Conservation (phyloP, 2,113 vertebrate species). For the Hemiscyllium ocellatum region DNA sequence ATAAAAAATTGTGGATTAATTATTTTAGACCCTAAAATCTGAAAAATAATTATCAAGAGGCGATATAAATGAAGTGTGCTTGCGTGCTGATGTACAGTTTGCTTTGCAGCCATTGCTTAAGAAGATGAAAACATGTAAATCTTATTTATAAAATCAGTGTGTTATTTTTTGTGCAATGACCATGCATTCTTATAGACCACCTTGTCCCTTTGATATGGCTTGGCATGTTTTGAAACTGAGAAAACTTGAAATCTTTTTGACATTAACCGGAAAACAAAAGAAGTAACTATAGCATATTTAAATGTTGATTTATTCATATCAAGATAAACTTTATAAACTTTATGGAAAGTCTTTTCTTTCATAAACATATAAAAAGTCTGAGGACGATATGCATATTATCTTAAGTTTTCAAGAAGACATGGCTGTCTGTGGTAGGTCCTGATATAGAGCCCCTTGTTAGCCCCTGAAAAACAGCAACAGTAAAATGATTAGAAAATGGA, state of each 20-base stretch:
- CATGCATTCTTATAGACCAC: neutral
- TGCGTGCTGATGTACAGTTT: neutral
- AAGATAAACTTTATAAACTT: neutral
- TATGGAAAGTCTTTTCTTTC: neutral
- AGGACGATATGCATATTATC: neutral
- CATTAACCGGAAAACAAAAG: neutral
- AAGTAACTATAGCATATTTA: neutral
- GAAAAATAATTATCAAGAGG: neutral
- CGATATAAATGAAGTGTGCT: neutral
- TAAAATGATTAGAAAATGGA: slow-evolving; percentile 32
- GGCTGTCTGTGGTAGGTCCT: slow-evolving; percentile 29
- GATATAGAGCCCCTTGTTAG: neutral
- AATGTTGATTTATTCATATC: neutral
- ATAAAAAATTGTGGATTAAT: neutral
- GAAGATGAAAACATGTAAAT: neutral
- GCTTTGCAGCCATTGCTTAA: neutral
- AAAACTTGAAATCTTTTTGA: neutral
- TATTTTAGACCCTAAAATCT: neutral
- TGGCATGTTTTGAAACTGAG: neutral
- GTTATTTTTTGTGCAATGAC: neutral
- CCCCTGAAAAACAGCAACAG: neutral
- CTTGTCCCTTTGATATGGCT: neutral
- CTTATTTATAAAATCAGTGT: neutral
- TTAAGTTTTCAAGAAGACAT: neutral
- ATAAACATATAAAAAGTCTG: neutral